These are phyloP conservation scores for Aegotheles bennettii DNA, from an alignment of 2,113 vertebrate genomes.

Conservation along the genomic window DNA sequence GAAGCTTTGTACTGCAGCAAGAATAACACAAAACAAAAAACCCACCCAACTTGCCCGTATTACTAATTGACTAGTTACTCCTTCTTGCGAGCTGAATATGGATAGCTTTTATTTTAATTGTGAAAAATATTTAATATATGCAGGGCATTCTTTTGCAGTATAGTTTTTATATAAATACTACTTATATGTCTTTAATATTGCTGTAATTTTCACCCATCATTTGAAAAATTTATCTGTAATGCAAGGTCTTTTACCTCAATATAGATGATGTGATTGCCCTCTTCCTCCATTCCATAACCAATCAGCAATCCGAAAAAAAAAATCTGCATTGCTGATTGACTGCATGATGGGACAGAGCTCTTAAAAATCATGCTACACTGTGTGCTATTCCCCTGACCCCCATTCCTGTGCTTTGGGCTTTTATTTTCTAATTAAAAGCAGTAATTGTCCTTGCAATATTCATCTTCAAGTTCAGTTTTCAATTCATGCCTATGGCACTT, in stretches of 20 bases:
- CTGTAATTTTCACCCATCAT: background rate
- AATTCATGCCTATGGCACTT: conserved; percentile 34
- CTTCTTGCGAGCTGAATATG: background rate
- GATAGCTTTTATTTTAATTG: background rate
- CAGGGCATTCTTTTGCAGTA: background rate
- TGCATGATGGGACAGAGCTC: background rate
- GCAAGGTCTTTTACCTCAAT: background rate
- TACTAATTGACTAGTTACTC: background rate
- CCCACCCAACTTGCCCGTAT: background rate
- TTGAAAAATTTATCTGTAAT: background rate
- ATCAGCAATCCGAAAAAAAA: background rate
- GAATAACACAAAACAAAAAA: background rate
- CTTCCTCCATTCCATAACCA: background rate
- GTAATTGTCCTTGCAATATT: conserved; percentile 53
- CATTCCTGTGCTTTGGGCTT: conserved; percentile 42
- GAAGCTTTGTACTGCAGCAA: background rate
- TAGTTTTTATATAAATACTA: background rate
- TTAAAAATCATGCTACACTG: background rate
- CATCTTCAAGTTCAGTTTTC: conserved; percentile 48
- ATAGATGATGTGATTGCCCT: background rate
- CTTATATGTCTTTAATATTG: background rate
- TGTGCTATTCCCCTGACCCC: conserved; percentile 1
- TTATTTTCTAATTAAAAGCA: conserved; percentile 59
- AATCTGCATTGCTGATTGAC: background rate
- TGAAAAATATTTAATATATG: background rate